phyloP scores from a whole-genome alignment of 1,140 invertebrate species.

The Pseudomyrmex pallidus region DNA sequence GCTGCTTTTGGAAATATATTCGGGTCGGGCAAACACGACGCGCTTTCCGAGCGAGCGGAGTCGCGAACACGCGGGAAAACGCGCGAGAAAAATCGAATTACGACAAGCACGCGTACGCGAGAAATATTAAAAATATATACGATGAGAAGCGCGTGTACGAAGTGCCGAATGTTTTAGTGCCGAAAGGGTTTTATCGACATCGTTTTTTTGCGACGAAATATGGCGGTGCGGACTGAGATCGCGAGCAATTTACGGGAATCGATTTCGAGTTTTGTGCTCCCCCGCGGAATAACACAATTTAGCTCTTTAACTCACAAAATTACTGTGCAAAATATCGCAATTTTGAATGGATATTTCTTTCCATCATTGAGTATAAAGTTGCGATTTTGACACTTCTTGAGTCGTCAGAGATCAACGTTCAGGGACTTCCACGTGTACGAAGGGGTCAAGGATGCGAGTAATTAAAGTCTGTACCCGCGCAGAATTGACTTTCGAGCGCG shows the following conservation, averaged over 20 bases:
- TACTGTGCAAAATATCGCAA: not conserved
- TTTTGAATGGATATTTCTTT: too few relatives aligned
- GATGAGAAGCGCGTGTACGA: not conserved
- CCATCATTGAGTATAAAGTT: too few relatives aligned
- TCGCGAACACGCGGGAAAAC: slow-evolving; percentile 42
- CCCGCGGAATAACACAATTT: slow-evolving; percentile 6
- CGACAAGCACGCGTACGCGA: slow-evolving; percentile 11
- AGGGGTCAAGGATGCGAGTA: slow-evolving; percentile 9
- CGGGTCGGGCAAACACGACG: slow-evolving; percentile 33
- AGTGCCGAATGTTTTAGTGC: slow-evolving; percentile 23
- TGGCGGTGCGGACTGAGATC: not conserved
- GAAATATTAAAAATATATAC: slow-evolving; percentile 56
- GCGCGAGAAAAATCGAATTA: slow-evolving; percentile 50
- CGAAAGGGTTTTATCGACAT: slow-evolving; percentile 17
- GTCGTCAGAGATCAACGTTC: not conserved
- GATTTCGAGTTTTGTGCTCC: slow-evolving; percentile 5
- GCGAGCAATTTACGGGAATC: not conserved
- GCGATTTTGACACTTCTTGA: not conserved
- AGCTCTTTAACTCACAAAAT: not conserved
- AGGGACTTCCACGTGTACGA: not conserved
- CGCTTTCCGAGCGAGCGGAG: slow-evolving; percentile 11
- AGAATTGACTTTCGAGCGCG: not conserved
- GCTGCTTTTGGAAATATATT: slow-evolving; percentile 48
- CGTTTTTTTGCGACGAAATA: slow-evolving; percentile 21
- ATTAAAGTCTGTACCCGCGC: slow-evolving; percentile 24